Conservation (phyloP, 2,888 invertebrate genomes). For the Isoperla grammatica region DNA sequence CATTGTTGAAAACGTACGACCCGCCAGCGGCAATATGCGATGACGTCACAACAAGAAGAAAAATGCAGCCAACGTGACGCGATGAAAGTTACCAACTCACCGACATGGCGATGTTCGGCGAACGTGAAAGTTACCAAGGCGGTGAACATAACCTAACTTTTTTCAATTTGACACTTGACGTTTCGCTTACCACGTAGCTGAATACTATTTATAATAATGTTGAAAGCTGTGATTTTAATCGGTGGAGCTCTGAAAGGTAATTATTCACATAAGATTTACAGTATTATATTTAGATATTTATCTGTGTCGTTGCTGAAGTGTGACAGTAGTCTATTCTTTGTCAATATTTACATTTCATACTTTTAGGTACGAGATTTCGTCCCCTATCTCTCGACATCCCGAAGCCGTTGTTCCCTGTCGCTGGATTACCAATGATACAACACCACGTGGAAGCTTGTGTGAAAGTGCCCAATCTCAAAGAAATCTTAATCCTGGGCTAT, state of each 20-base stretch:
- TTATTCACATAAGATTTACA: slow-evolving; percentile 15
- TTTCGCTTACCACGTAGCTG: too few relatives aligned
- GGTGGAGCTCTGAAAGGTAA: slow-evolving; percentile 93
- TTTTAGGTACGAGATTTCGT: slow-evolving; percentile 89
- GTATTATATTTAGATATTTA: not conserved
- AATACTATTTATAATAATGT: not conserved
- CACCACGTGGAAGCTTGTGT: slow-evolving; percentile 95
- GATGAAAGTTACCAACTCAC: too few relatives aligned
- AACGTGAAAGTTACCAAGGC: too few relatives aligned
- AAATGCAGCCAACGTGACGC: too few relatives aligned
- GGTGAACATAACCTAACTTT: too few relatives aligned
- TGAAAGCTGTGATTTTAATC: slow-evolving; percentile 71
- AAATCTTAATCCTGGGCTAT: slow-evolving; percentile 91
- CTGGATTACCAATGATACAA: slow-evolving; percentile 91
- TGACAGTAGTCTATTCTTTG: too few relatives aligned
- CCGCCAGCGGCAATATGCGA: too few relatives aligned
- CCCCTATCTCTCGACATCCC: slow-evolving; percentile 96
- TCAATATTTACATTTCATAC: too few relatives aligned
- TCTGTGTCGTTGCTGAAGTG: not conserved
- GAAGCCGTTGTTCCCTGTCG: slow-evolving; percentile 95
- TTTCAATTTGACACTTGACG: too few relatives aligned
- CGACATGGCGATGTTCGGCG: too few relatives aligned
- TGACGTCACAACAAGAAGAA: too few relatives aligned
- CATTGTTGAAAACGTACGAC: too few relatives aligned
- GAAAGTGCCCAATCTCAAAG: slow-evolving; percentile 70